Evolutionary conservation across 2,797 vertebrate genomes (phyloP), one percentile per base, ranked within the genome.

Genomic region (Erethizon dorsatum): DNA sequence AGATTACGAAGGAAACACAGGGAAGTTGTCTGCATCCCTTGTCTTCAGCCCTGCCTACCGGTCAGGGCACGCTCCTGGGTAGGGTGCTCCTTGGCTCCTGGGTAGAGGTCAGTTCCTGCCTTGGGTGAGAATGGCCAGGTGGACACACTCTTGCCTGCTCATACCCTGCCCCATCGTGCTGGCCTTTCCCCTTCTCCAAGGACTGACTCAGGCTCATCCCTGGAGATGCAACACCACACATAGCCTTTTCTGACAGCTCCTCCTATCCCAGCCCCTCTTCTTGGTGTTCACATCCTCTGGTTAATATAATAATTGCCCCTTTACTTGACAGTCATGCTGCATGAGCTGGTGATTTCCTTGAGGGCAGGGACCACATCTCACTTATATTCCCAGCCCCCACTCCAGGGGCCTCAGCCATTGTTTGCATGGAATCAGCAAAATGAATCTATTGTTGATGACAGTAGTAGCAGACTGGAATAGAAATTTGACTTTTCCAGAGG

Each of bases 401-500:
- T 28, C 20, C 10, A 20, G 78, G 59, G 41, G 18, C 0, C 10
- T 45, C 11, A 45, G 13, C 90, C 50, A 63, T n/a, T 33, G 45
- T 83, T 26, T 89, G 45, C 45, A 67, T 7, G 13, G 11, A 71
- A 77, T 63, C 5, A 37, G 13, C 17, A 54, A 75, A 65, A 57
- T 0, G 11, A 31, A 45, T 63, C 61, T 45, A 83, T 47, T 2
- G 0, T 26, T 65, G 69, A 57, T 41, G 41, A 75, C 0, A 22
- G 80, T 45, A 50, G 15, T 20, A 20, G 11, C 2, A 47, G 73
- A 20, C 54, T 6, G 28, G 31, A 31, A 65, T 15, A 71, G 88
- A 80, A 91, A 41, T 28, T 47, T 28, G 41, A 28, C 80, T 85
- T 75, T 92, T 92, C 78, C n/a, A 37, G 93, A 73, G 33, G 88